These are phyloP conservation scores for Magallana nippona DNA, from an alignment of 2,888 invertebrate species.

Conservation along the genomic window DNA sequence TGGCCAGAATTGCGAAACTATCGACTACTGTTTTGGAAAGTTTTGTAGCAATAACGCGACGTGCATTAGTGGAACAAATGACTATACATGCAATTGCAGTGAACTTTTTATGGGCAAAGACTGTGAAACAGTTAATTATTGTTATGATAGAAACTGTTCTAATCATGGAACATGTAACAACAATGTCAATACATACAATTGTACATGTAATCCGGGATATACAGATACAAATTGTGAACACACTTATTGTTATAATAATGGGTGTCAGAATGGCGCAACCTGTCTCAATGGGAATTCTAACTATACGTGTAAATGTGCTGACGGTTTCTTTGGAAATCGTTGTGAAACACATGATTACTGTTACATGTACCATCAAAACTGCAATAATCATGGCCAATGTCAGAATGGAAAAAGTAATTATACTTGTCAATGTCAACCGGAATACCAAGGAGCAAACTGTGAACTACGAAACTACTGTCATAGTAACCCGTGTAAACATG, in stretches of 20 bases:
- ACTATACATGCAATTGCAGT: not conserved
- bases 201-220: not conserved
- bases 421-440: not conserved
- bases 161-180: not conserved
- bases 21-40: not conserved
- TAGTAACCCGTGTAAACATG: not conserved
- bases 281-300: not conserved
- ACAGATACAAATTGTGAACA: too few relatives aligned
- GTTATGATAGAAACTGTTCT: not conserved
- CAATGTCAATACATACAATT: not conserved
- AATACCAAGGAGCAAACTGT: not conserved
- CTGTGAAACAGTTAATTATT: not conserved
- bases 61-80: not conserved
- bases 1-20: conserved; percentile 19
- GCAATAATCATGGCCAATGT: not conserved
- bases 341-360: conserved; percentile 36
- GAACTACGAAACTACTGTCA: not conserved
- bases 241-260: not conserved
- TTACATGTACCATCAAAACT: not conserved
- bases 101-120: not conserved
- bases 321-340: not conserved
- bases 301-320: not conserved
- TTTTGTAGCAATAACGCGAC: not conserved
- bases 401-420: not conserved
- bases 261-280: not conserved